Base-by-base conservation (phyloP, 2,113 vertebrate species). In the Aldabrachelys gigantea region DNA sequence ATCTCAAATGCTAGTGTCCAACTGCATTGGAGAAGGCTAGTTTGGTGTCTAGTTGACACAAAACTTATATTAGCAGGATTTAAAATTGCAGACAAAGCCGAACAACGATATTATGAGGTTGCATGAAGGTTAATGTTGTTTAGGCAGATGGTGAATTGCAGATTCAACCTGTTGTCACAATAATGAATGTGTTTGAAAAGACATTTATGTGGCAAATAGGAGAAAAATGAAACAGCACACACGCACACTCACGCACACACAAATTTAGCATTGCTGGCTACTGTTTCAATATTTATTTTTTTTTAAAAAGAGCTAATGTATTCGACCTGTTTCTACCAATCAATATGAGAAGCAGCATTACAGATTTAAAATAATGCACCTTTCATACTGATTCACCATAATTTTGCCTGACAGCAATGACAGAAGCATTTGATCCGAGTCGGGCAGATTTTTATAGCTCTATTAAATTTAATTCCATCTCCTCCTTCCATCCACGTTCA, bases 71-170 rank as follows among this genome's bases (percentile, higher is more conserved):
- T 90, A 94, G 82, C 90, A 88, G 82, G 82, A 93, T 94, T 97
- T 95, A 56, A 96, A 95, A 96, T 98, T 97, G 97, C 84, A 97
- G 82, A 94, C 87, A 95, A 96, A 97, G 86, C 10, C 3, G 87
- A 97, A 90, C 87, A 96, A 91, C 94, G 94, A 95, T 88, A 92
- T 95, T 95, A 31, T 0, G 83, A 98, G 97, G 97, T 98, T 98
- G 96, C 29, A 3, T 57, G 94, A 98, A 98, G 97, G 98, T 98
- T 98, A 98, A 98, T 97, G 94, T 83, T 98, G 87, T 97, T 98
- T 97, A 96, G 97, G 91, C 98, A 98, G 97, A 98, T 98, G 96
- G 97, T 53, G 92, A 98, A 98, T 97, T 98, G 92, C 93, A 94
- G 94, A 97, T 98, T 97, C 93, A 98, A 98, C 97, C 92, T 97